These are phyloP conservation scores for Sciaenops ocellatus DNA, from an alignment of 2,797 vertebrate species.

Conservation along the genomic window DNA sequence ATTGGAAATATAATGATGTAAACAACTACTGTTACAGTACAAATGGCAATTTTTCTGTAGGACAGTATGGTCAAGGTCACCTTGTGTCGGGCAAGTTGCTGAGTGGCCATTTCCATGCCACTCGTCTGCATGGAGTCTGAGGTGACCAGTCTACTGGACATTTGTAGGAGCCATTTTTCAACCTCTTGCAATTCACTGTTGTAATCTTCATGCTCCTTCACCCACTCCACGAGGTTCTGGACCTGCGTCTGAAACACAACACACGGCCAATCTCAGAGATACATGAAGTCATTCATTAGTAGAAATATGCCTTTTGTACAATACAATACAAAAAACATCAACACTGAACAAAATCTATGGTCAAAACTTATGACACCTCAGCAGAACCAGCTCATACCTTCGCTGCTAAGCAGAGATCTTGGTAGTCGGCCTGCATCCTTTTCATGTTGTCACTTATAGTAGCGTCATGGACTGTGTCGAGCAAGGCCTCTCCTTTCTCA, in stretches of 20 bases:
- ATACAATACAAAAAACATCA: background rate
- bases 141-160: slow-evolving; percentile 93
- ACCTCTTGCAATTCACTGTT: slow-evolving; percentile 93
- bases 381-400: slow-evolving; percentile 82
- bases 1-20: background rate
- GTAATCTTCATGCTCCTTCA: slow-evolving; percentile 95
- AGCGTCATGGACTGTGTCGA: slow-evolving; percentile 84
- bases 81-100: slow-evolving; percentile 97
- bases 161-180: slow-evolving; percentile 96
- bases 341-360: background rate
- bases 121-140: slow-evolving; percentile 91
- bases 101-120: slow-evolving; percentile 93
- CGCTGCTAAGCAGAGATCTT: slow-evolving; percentile 85
- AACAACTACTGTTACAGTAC: background rate
- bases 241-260: slow-evolving; percentile 84
- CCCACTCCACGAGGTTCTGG: slow-evolving; percentile 88
- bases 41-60: background rate
- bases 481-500: slow-evolving; percentile 93
- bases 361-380: background rate
- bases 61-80: slow-evolving; percentile 71
- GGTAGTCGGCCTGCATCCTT: slow-evolving; percentile 89
- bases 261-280: background rate
- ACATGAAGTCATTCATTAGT: background rate
- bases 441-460: slow-evolving; percentile 88
- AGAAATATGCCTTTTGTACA: background rate